phyloP scores from a whole-genome alignment of 2,888 invertebrate species.

The Zaprionus bogoriensis region DNA sequence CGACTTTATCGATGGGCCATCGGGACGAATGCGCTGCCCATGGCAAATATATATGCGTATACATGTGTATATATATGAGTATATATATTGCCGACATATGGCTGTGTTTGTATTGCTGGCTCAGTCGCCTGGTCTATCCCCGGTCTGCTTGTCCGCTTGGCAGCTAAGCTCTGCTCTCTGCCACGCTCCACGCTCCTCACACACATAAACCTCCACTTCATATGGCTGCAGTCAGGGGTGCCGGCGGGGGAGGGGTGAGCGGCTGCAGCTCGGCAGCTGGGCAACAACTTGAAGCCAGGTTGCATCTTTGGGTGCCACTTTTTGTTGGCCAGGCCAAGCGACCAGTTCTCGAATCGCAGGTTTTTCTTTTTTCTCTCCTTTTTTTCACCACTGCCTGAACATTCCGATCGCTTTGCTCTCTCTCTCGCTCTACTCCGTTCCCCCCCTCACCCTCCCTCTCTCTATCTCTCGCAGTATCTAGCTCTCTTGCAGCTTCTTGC shows the following conservation, averaged over 20 bases:
- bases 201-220: slow-evolving; percentile 34
- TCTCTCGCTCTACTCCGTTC: not conserved
- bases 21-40: slow-evolving; percentile 9
- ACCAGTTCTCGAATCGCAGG: slow-evolving; percentile 67
- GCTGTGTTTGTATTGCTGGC: not conserved
- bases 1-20: slow-evolving; percentile 64
- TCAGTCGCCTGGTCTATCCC: not conserved
- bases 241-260: not conserved
- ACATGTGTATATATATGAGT: no score
- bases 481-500: slow-evolving; percentile 22
- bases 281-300: slow-evolving; percentile 33
- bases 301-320: slow-evolving; percentile 75
- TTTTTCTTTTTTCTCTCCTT: slow-evolving; percentile 47
- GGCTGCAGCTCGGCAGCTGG: slow-evolving; percentile 5
- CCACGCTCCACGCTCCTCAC: slow-evolving; percentile 23
- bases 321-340: slow-evolving; percentile 39
- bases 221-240: slow-evolving; percentile 4
- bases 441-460: slow-evolving; percentile 10
- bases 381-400: slow-evolving; percentile 18
- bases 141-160: slow-evolving; percentile 25
- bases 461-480: slow-evolving; percentile 1
- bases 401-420: slow-evolving; percentile 46
- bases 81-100: no score
- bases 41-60: no score
- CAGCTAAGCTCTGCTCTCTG: slow-evolving; percentile 20